Base-by-base conservation (phyloP, 2,797 vertebrate genomes). In the Oreortyx pictus region DNA sequence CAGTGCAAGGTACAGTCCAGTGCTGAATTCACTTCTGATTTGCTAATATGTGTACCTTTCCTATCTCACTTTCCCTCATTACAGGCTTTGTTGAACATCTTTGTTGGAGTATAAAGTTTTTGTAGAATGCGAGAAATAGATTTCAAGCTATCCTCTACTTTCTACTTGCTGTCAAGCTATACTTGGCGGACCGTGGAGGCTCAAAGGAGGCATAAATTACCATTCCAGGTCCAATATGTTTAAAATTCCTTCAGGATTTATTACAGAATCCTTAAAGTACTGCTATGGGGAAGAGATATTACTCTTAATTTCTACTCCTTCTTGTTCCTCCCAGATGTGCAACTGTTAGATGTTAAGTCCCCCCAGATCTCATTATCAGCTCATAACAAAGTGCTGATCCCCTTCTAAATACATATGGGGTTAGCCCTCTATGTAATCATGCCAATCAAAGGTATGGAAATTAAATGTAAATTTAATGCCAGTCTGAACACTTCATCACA, bases 301-400 rank as follows among this genome's bases (percentile, higher is more conserved):
- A 62, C 46, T 78, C 31, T 19, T 71, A 35, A 86, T 59, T 75
- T 46, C 14, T 54, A 15, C 56, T 49, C 7, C 9, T 41, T 67
- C 59, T 65, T 33, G 47, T 56, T 52, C 16, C 41, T 49, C 29
- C 10, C 22, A 72, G 25, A 49, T 18, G 33, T 4, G 31, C 16
- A 75, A 25, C 19, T 65, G 41, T n/a, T 39, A 27, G 31, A 41
- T 71, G 35, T 7, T 11, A 35, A 82, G 14, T 59, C 54, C 33
- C 44, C 7, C 16, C n/a, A 39, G 68, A 61, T 35, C 23, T 65
- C 59, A 64, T 62, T 72, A 68, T 24, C 72, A 64, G 44, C 35
- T 3, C 14, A 7, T 20, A 84, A 77, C 0, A 0, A 41, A 49
- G 47, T 1, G 0, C 2, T 64, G 44, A 68, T 87, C 31, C 22